Percentiles rank a stretch among this genome's conserved stretches.
These are phyloP conservation scores for Sinocyclocheilus maitianheensis DNA, from an alignment of 2,113 vertebrate genomes.

Conservation along the genomic window DNA sequence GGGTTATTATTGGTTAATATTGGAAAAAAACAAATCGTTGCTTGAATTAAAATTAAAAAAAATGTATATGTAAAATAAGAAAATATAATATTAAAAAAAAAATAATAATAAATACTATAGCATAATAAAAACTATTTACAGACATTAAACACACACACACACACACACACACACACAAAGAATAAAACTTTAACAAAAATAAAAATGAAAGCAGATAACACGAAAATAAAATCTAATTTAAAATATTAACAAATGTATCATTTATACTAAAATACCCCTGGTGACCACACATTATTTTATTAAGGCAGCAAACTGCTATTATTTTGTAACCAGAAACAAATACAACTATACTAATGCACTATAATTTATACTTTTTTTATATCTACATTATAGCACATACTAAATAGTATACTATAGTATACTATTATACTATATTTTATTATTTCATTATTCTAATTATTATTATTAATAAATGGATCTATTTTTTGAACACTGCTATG, in stretches of 20 bases:
- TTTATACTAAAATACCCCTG: background rate
- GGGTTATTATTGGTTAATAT: background rate
- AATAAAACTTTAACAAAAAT: background rate
- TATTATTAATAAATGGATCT: too few species aligned
- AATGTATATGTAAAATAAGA: background rate
- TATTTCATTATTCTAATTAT: too few species aligned
- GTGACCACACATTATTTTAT: background rate
- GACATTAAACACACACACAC: too few species aligned
- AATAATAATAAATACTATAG: too few species aligned
- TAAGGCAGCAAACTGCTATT: background rate
- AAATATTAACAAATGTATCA: background rate
- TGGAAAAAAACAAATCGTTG: background rate
- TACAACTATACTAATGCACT: background rate
- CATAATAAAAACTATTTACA: too few species aligned
- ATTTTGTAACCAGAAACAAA: background rate
- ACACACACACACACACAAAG: too few species aligned
- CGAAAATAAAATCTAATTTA: too few species aligned
- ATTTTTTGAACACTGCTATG: too few species aligned
- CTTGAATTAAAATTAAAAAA: background rate
- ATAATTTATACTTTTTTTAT: background rate
- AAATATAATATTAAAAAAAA: background rate
- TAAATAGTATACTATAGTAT: too few species aligned
- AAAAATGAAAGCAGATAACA: background rate
- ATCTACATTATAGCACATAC: too few species aligned
- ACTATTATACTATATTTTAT: too few species aligned